Evolutionary conservation across 2,888 invertebrate genomes (phyloP), one percentile per base, ranked within the genome.

Genomic region (Philereme transversata): DNA sequence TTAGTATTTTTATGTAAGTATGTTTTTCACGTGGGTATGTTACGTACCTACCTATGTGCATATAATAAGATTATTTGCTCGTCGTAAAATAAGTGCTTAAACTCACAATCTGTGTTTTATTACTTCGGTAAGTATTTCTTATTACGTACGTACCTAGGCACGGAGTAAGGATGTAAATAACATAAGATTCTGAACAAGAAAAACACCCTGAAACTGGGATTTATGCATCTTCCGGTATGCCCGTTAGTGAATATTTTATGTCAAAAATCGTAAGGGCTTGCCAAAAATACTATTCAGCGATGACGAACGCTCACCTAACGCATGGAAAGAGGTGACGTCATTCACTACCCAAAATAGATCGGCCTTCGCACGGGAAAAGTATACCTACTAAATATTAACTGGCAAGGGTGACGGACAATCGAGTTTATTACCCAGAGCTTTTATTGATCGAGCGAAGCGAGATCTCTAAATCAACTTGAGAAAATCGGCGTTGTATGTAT

Each of bases 291-390:
- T 62, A 45, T 57, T 63, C 51, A 41, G 43, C 41, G 45, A 59
- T 51, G 59, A 48, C 58, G 62, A 44, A 7, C 41, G 73, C 66
- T 74, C 68, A 71, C 69, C 72, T 77, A 79, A 78, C 80, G 75
- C 75, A 78, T 83, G 84, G 82, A 86, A 84, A 84, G 79, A 74
- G 44, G 71, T 86, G 86, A 87, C 84, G 86, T 85, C 83, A 82
- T 68, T 52, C 63, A 57, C 60, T 60, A 72, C 75, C 81, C 67
- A 81, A 87, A 88, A 88, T 88, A 88, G 71, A 78, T 57, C 79
- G 86, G 81, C 88, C 89, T 88, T 88, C 85, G 83, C 69, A 64
- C 77, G 71, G 1, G 22, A 1, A 22, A 22, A 22, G 22, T 2
- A 22, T 22, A 22, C n/a, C n/a, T n/a, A n/a, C 22, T 22, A 22